Percentiles rank a stretch among this genome's conserved stretches.
phyloP scores from a whole-genome alignment of 2,113 vertebrate genomes.

The Monopterus albus region DNA sequence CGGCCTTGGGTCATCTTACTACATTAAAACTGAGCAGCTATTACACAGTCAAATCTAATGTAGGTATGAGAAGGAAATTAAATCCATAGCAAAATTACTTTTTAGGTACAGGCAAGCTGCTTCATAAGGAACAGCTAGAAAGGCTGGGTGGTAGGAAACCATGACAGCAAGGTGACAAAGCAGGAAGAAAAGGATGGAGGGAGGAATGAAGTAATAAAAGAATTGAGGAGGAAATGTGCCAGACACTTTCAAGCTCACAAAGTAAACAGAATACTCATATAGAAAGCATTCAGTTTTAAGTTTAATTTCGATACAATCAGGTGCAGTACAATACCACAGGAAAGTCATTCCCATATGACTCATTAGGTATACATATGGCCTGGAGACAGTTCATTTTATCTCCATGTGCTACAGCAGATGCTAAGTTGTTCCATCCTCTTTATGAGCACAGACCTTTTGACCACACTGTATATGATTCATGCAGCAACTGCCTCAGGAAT shows the following conservation, averaged over 20 bases:
- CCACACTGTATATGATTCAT: conserved; percentile 16
- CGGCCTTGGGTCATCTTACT: not conserved
- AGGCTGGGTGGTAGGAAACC: too few species aligned
- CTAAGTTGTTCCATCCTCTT: not conserved
- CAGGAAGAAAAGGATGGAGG: conserved; percentile 7
- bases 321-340: conserved; percentile 15
- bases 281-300: conserved; percentile 9
- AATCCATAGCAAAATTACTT: too few species aligned
- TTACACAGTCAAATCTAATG: not conserved
- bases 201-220: too few species aligned
- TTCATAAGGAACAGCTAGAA: too few species aligned
- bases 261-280: conserved; percentile 24
- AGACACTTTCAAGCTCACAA: conserved; percentile 48
- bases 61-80: not conserved
- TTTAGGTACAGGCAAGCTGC: too few species aligned
- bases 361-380: not conserved
- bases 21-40: not conserved
- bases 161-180: conserved; percentile 14
- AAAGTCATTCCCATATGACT: conserved; percentile 34
- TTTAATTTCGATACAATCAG: conserved; percentile 11
- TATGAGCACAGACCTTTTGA: not conserved
- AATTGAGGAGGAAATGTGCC: too few species aligned
- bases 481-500: conserved; percentile 19
- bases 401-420: not conserved
- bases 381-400: not conserved